Base-by-base conservation (phyloP, 2,797 vertebrate species). In the Choloepus didactylus region DNA sequence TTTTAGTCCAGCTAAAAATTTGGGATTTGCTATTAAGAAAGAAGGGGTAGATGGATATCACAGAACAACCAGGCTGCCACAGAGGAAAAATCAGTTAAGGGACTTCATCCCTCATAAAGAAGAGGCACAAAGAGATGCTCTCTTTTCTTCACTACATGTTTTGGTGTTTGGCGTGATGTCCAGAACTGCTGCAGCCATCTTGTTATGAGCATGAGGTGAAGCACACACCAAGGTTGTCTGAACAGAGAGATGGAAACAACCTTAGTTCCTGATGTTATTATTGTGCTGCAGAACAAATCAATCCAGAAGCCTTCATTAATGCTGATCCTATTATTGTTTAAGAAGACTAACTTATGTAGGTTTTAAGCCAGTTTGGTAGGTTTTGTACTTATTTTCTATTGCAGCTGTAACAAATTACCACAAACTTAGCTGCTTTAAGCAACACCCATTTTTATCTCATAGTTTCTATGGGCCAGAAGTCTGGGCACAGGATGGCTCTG, bases 291-390 rank as follows among this genome's bases (percentile, higher is more conserved):
- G 38, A 84, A 62, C 67, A 23, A 77, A 82, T 72, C 76, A 49
- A 64, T 31, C 21, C 56, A 9, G 31, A 92, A 44, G 14, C 6
- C 76, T 64, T 90, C 41, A 77, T 94, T 46, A 60, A 87, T 35
- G 79, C 51, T 46, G 25, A 38, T 81, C 29, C 44, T 49, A 49
- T n/a, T 81, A 23, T 73, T 35, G 31, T 44, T 5, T 35, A 64
- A 64, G 29, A 62, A 64, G 14, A 29, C 23, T 27, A 46, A 29
- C 25, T 29, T 27, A 73, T 12, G 87, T 41, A 62, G 31, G 27
- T 66, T 56, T 93, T 72, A 73, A 89, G 56, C 31, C 44, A 81
- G 38, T 35, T 95, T 94, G 27, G 49, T 75, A 44, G 51, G 35
- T 49, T 69, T 94, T 91, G 41, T 83, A 16, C 79, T 77, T 27